Evolutionary conservation across 2,888 invertebrate species (phyloP).

Genomic region (Ormyrus rosae): DNA sequence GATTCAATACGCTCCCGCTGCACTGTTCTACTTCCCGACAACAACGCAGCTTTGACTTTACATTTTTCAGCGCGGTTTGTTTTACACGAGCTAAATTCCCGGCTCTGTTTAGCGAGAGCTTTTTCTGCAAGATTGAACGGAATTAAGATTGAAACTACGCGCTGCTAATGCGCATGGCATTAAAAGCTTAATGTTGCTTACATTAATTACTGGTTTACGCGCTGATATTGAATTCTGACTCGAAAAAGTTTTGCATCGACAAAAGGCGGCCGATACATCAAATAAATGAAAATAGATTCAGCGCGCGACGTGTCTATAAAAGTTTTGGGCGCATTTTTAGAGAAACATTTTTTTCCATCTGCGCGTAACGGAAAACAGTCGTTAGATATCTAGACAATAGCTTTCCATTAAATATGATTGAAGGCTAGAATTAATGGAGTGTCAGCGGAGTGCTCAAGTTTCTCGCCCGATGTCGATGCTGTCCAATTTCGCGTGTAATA

Average conservation of each 20-base stretch:
- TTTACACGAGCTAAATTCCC: background rate
- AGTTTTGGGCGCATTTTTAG: background rate
- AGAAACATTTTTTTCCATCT: background rate
- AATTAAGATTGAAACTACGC: too few species aligned
- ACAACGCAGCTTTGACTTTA: conserved; percentile 1
- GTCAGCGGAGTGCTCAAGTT: conserved; percentile 4
- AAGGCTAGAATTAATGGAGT: conserved; percentile 33
- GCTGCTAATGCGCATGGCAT: too few species aligned
- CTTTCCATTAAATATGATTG: conserved; percentile 38
- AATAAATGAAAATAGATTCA: background rate
- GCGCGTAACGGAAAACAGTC: background rate
- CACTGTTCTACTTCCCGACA: background rate
- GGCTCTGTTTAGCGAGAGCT: too few species aligned
- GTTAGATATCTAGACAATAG: conserved; percentile 7
- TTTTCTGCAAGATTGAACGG: too few species aligned
- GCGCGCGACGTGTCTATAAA: background rate
- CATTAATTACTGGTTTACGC: too few species aligned
- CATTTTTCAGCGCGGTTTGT: background rate
- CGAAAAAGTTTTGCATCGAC: too few species aligned
- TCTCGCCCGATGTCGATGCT: background rate
- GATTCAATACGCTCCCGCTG: conserved; percentile 16
- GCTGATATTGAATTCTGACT: too few species aligned
- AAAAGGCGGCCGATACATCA: background rate
- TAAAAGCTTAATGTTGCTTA: too few species aligned
- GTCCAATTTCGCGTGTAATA: background rate